phyloP scores from a whole-genome alignment of 1,140 invertebrate genomes.

The Polyergus mexicanus region DNA sequence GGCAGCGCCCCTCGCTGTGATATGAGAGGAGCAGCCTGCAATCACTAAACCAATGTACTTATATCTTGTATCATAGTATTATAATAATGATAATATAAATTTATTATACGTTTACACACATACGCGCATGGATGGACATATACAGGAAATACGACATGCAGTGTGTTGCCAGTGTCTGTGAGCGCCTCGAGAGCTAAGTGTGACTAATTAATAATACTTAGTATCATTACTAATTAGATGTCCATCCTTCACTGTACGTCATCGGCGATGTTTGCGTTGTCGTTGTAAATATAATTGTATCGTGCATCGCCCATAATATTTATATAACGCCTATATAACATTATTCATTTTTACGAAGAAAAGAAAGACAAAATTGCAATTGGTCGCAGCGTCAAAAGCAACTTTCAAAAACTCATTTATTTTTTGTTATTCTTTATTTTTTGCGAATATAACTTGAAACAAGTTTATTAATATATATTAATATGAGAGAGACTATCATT shows the following conservation, averaged over 20 bases:
- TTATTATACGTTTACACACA: conserved; percentile 50
- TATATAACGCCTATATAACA: conserved; percentile 10
- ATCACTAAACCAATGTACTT: conserved; percentile 87
- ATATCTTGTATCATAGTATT: conserved; percentile 87
- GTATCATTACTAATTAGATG: conserved; percentile 39
- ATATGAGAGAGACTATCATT: conserved; percentile 51
- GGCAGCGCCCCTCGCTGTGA: conserved; percentile 87
- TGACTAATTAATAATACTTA: conserved; percentile 43
- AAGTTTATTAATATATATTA: conserved; percentile 40
- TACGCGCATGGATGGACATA: conserved; percentile 20
- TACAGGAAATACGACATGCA: conserved; percentile 9
- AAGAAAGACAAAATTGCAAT: not conserved
- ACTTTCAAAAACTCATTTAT: not conserved
- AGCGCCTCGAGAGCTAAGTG: not conserved
- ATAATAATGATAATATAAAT: conserved; percentile 72
- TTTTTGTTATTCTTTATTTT: conserved; percentile 16
- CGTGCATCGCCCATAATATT: conserved; percentile 19
- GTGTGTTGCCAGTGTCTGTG: conserved; percentile 27
- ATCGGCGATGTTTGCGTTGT: conserved; percentile 59
- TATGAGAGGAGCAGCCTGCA: conserved; percentile 87
- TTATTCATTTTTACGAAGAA: conserved; percentile 20
- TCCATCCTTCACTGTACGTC: conserved; percentile 50
- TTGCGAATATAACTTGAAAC: not conserved
- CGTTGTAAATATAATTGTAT: conserved; percentile 52
- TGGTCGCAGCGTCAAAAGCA: not conserved